A percentile compares a stretch with the other conserved stretches of the same genome.
Conservation (phyloP, 2,888 invertebrate genomes). For the Stratiomys singularior region DNA sequence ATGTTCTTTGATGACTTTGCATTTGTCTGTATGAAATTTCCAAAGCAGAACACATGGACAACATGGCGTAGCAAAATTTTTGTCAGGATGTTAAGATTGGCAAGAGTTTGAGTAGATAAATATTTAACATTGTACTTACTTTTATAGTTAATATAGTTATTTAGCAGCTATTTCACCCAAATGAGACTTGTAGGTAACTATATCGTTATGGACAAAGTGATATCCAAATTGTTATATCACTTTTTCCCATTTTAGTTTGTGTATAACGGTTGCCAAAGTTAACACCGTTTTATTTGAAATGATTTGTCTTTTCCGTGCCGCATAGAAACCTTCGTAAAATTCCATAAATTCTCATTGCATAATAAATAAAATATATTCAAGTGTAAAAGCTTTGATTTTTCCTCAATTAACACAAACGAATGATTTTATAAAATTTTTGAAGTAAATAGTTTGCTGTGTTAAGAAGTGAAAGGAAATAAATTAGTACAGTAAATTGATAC, state of each 20-base stretch:
- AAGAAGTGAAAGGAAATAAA: slow-evolving; percentile 13
- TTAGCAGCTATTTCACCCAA: not conserved
- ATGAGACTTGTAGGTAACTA: slow-evolving; percentile 11
- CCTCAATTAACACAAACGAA: slow-evolving; percentile 3
- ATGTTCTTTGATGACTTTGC: no score
- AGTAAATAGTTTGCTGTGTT: slow-evolving; percentile 25
- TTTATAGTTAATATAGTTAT: not conserved
- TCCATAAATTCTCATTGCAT: not conserved
- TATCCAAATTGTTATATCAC: not conserved
- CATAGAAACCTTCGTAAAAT: not conserved
- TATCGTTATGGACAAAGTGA: not conserved
- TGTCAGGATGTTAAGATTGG: not conserved
- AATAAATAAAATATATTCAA: slow-evolving; percentile 26
- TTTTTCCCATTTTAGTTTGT: not conserved
- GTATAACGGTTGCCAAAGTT: slow-evolving; percentile 3
- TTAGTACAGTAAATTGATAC: slow-evolving; percentile 42
- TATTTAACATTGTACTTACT: not conserved
- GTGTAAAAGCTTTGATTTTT: slow-evolving; percentile 27
- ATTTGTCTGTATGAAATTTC: no score
- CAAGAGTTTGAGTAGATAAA: not conserved
- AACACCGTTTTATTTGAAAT: not conserved
- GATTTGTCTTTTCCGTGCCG: slow-evolving; percentile 9
- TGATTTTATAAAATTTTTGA: slow-evolving; percentile 14
- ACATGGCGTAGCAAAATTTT: not conserved
- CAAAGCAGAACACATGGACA: no score